These are phyloP conservation scores for Bothrops jararaca DNA, from an alignment of 2,113 vertebrate species.

Conservation along the genomic window DNA sequence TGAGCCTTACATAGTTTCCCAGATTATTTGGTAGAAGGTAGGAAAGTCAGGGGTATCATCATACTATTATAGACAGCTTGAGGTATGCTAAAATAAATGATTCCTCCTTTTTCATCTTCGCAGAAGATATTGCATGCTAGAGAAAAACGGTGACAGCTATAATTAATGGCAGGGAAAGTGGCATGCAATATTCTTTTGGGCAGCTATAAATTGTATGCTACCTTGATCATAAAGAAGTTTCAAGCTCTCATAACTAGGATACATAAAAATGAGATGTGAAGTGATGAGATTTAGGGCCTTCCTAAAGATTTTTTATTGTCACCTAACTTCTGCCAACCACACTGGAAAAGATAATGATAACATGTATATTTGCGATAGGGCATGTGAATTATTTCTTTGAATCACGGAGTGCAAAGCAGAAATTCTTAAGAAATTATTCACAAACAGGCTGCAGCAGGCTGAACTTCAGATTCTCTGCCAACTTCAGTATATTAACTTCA, in stretches of 20 bases:
- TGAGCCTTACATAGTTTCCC: background rate
- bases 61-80: background rate
- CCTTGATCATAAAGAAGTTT: conserved; percentile 25
- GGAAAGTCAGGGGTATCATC: conserved; percentile 14
- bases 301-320: conserved; percentile 23
- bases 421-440: conserved; percentile 40
- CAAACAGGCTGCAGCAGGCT: conserved; percentile 38
- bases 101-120: background rate
- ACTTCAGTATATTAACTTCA: conserved; percentile 45
- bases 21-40: background rate
- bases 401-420: conserved; percentile 29
- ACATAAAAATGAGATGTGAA: conserved; percentile 23
- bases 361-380: background rate
- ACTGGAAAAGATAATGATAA: conserved; percentile 25
- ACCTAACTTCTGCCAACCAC: background rate
- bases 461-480: conserved; percentile 48
- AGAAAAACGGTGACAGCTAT: conserved; percentile 2
- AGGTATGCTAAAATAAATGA: background rate
- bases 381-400: conserved; percentile 45
- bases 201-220: conserved; percentile 12
- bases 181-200: background rate
- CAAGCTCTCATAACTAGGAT: background rate
- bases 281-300: background rate
- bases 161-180: background rate
- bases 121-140: background rate